Evolutionary conservation across 1,140 invertebrate species (phyloP).

Genomic region (Phymorhynchus buccinoides): DNA sequence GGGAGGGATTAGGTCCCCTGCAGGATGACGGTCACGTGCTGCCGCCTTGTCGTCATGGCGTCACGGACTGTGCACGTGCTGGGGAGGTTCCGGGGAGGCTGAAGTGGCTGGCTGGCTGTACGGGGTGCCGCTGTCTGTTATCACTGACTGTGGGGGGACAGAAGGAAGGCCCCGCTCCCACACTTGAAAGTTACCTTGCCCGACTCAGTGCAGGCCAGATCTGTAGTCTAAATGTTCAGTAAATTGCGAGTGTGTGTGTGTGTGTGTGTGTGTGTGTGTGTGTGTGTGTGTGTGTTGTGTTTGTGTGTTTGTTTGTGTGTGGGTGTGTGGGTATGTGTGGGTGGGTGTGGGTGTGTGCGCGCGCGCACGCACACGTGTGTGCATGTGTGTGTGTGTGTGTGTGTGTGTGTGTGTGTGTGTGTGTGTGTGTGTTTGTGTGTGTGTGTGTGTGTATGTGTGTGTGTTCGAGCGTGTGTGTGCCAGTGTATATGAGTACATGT

Average conservation of each 20-base stretch:
- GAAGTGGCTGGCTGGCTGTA: no score
- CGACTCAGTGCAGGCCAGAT: no score
- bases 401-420: neutral
- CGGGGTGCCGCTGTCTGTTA: no score
- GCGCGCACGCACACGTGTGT: conserved; percentile 22
- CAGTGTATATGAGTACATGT: neutral
- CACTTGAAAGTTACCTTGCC: no score
- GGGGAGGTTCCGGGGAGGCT: no score
- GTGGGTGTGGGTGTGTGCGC: neutral
- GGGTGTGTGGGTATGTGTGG: neutral
- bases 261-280: conserved; percentile 15
- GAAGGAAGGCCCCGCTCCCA: no score
- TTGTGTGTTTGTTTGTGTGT: neutral
- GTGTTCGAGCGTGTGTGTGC: neutral
- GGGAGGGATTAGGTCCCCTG: neutral
- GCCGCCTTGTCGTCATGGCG: no score
- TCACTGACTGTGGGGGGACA: no score
- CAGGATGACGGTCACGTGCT: no score
- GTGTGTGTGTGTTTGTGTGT: neutral
- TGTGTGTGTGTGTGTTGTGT: conserved; percentile 1
- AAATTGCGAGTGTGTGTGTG: conserved; percentile 10
- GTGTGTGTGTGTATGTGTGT: conserved; percentile 17
- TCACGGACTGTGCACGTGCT: no score
- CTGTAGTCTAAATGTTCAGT: no score
- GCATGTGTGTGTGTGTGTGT: neutral